Base-by-base conservation (phyloP, 2,113 vertebrate species). In the Pachycephala philippinensis region DNA sequence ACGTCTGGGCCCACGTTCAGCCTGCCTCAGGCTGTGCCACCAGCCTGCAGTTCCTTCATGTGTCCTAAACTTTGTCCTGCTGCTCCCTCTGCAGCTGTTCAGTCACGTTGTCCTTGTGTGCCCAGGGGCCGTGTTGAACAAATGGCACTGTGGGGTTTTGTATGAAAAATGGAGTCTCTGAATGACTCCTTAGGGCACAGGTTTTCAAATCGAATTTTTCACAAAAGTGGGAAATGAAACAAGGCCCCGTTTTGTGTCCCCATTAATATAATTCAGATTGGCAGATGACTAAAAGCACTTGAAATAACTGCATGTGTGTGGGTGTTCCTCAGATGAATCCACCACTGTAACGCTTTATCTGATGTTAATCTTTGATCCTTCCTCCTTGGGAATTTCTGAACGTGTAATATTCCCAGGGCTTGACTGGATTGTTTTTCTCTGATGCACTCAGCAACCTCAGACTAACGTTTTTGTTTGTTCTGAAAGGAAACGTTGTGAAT, bases 401-500 rank as follows among this genome's bases (percentile, higher is more conserved):
- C 1, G 1, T 57, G 42, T 49, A 2, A 2, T 33, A 11, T 63
- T 84, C 54, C 45, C 40, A 27, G 15, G 7, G 63, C 53, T 44
- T 59, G 42, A 4, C 35, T 75, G 31, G 28, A 13, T 40, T 52
- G 5, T 24, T 65, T 83, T 69, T 39, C 26, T 77, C n/a, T 70
- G 53, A 23, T n/a, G 24, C 45, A 19, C 21, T 66, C 45, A 49
- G 20, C 54, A 54, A 6, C 5, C 47, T 72, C 7, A 50, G 28
- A 5, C 50, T 86, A 20, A 92, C 70, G 24, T 66, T 76, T 30
- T 28, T 88, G 9, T 93, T 59, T 97, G 12, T 82, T 68, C 93
- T 83, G 31, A 30, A 86, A 99, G 99, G 99, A 57, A 99, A 99
- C 30, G 99, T 99, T 66, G 98, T 99, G 74, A 99, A 99, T 94